A percentile compares a stretch with the other conserved stretches of the same genome.
Conservation (phyloP, 2,888 invertebrate species). For the Noctua janthe region DNA sequence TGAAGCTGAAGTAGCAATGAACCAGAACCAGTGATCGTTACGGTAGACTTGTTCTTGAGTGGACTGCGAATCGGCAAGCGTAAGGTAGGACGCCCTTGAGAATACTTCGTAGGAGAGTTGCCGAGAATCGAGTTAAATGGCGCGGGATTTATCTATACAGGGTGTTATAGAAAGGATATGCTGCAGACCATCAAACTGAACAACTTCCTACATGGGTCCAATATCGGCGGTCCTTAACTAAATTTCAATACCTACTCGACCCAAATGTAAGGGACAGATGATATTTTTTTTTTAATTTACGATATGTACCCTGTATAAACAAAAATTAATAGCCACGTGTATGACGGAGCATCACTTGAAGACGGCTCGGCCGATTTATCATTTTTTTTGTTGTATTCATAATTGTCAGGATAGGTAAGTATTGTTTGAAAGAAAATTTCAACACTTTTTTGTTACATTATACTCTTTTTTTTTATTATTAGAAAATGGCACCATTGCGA, state of each 20-base stretch:
- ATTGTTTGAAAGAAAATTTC: background rate
- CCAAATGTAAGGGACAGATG: too few species aligned
- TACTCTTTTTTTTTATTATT: background rate
- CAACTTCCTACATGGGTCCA: too few species aligned
- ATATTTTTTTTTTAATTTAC: too few species aligned
- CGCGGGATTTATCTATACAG: background rate
- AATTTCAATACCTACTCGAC: too few species aligned
- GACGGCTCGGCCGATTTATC: background rate
- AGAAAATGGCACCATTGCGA: background rate
- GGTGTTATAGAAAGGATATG: too few species aligned
- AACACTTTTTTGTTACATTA: background rate
- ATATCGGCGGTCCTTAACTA: too few species aligned
- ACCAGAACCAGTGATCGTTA: background rate
- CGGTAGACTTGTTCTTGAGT: background rate
- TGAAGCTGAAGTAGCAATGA: background rate
- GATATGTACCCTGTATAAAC: background rate
- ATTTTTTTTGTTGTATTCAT: background rate
- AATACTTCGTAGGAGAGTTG: background rate
- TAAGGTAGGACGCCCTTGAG: background rate
- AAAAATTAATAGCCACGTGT: background rate
- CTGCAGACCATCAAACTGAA: too few species aligned
- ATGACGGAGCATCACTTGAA: background rate
- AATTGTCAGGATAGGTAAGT: background rate
- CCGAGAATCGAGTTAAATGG: too few species aligned
- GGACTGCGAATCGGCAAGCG: background rate